Evolutionary conservation across 2,888 invertebrate species (phyloP).

Genomic region (Cephus runcator): DNA sequence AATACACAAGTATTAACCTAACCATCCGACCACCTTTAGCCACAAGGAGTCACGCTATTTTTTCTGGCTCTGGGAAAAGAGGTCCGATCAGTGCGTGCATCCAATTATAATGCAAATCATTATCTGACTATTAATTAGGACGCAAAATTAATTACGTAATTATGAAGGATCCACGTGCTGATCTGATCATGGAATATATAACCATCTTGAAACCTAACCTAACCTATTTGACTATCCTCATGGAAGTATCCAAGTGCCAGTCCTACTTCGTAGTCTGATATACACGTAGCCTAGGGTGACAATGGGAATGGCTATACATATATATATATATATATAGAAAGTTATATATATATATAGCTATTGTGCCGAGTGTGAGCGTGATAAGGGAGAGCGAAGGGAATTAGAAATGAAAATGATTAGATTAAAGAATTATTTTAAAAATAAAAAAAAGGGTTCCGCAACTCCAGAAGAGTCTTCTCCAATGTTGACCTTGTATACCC

Average conservation of each 20-base stretch:
- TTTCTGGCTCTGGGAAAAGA: neutral
- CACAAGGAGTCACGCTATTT: neutral
- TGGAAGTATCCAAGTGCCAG: neutral
- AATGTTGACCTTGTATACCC: conserved; percentile 53
- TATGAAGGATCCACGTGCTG: neutral
- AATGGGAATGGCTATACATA: neutral
- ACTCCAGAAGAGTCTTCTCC: conserved; percentile 30
- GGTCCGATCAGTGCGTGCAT: neutral
- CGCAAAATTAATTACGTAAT: neutral
- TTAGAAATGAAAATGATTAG: no score
- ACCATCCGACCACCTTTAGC: neutral
- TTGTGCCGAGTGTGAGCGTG: neutral
- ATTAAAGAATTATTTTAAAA: neutral
- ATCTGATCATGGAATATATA: neutral
- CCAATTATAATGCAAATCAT: neutral
- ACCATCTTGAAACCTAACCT: neutral
- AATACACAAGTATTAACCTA: neutral
- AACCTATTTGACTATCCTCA: neutral
- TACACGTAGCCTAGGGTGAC: neutral
- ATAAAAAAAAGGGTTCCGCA: neutral
- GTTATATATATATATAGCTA: neutral
- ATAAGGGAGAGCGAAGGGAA: neutral
- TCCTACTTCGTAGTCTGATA: neutral
- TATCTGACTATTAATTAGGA: neutral
- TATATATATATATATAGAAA: neutral